These are phyloP conservation scores for Hyaena hyaena DNA, from an alignment of 2,113 vertebrate genomes.

Conservation along the genomic window DNA sequence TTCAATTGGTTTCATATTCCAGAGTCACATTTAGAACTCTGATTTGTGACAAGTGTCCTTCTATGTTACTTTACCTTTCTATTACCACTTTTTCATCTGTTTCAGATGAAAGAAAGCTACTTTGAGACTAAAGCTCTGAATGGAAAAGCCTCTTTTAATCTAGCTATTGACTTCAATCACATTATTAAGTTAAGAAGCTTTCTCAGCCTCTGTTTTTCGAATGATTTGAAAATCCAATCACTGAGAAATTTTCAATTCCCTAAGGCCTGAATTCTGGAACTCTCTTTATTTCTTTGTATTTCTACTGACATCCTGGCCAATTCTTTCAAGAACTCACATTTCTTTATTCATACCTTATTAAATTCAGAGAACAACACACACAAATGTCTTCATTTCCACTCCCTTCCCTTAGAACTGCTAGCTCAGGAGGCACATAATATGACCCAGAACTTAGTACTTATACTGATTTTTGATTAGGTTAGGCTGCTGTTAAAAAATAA, in stretches of 20 bases:
- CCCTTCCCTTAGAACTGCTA: neutral
- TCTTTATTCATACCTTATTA: neutral
- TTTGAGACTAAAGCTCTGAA: neutral
- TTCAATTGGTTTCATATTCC: neutral
- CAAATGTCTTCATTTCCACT: neutral
- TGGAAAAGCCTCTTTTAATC: neutral
- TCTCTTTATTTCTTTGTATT: neutral
- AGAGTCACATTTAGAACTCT: neutral
- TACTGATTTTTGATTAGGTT: neutral
- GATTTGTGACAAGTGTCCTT: neutral
- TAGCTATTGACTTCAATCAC: neutral
- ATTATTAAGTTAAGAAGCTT: neutral
- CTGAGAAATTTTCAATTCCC: neutral
- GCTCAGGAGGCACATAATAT: neutral
- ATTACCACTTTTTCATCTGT: neutral
- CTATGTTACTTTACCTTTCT: neutral
- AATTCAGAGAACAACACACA: neutral
- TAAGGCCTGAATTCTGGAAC: neutral
- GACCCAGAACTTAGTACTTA: neutral
- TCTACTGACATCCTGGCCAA: neutral
- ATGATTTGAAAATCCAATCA: neutral
- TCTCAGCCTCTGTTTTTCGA: neutral
- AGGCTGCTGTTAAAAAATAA: neutral
- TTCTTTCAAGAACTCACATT: neutral
- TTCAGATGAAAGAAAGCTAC: neutral